phyloP scores from a whole-genome alignment of 2,888 invertebrate species.

The Morpho helenor region DNA sequence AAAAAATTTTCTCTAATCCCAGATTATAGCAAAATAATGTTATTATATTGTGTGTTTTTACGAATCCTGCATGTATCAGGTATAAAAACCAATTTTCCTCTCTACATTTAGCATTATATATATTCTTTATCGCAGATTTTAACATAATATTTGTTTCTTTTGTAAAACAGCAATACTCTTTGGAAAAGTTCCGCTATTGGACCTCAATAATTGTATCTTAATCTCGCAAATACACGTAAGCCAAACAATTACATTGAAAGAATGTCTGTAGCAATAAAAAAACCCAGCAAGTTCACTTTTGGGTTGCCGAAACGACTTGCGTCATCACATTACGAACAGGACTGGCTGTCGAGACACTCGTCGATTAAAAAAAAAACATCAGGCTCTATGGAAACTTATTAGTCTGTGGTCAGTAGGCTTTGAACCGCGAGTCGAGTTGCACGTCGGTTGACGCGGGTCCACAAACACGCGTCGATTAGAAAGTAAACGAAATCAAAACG shows the following conservation, averaged over 20 bases:
- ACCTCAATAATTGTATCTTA: no score
- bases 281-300: slow-evolving; percentile 41
- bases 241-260: slow-evolving; percentile 17
- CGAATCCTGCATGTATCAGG: no score
- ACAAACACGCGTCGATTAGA: slow-evolving; percentile 56
- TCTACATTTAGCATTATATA: no score
- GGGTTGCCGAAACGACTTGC: slow-evolving; percentile 70
- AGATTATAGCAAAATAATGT: no score
- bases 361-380: slow-evolving; percentile 37
- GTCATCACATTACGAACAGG: slow-evolving; percentile 60
- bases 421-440: slow-evolving; percentile 49
- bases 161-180: no score
- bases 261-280: slow-evolving; percentile 36
- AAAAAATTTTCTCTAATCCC: no score
- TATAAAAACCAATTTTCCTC: no score
- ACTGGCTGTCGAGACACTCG: slow-evolving; percentile 42
- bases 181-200: no score
- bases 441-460: slow-evolving; percentile 38
- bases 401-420: slow-evolving; percentile 43
- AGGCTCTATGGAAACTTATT: slow-evolving; percentile 34
- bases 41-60: no score
- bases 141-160: no score
- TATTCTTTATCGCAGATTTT: no score
- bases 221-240: neutral
- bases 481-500: slow-evolving; percentile 45